Evolutionary conservation across 1,140 invertebrate genomes (phyloP), one percentile per base, ranked within the genome.

Genomic region (Drosophila persimilis): DNA sequence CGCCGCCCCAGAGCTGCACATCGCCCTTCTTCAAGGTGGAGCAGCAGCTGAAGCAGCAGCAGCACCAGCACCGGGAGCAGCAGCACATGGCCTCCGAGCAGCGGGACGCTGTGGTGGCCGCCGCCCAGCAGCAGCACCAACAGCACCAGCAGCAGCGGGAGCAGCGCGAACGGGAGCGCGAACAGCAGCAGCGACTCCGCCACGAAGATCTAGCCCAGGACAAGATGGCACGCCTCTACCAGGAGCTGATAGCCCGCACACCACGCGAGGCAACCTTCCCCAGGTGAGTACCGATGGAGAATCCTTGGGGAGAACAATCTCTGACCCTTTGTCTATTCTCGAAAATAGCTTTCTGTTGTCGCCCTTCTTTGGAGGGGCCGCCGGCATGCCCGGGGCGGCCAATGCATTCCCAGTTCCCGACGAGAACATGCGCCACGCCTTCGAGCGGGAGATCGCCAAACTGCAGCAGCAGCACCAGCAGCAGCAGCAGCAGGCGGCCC

Each of bases 141-240:
- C 93, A 95, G 45, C 69, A 64, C 24, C 69, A 77, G 45, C 94
- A 94, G 24, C 94, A 96, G 95, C 91, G 93, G 92, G 53, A 90
- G 35, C 88, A 90, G 41, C 61, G 74, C 11, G 77, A 85, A 39
- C 66, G 79, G 35, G 78, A 86, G 95, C 71, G 77, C 6, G 70
- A 89, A 20, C 78, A 79, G 46, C 94, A 95, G 91, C 94, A 96
- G 91, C 92, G 97, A 61, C 95, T 96, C 80, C 96, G 97, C 84
- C 97, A 98, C 90, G 97, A 98, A 90, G 97, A 98, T 92, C 97
- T 98, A 92, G 96, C 98, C 47, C 98, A 98, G 92, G 98, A 99
- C 90, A 98, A 99, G 92, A 97, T 99, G 76, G 95, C 97, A 13
- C 94, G 97, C 85, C 98, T 99, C 81, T 99, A 99, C 91, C 97